A percentile compares a stretch with the other conserved stretches of the same genome.
Evolutionary conservation across 2,888 invertebrate genomes (phyloP).

Genomic region (Myathropa florea): DNA sequence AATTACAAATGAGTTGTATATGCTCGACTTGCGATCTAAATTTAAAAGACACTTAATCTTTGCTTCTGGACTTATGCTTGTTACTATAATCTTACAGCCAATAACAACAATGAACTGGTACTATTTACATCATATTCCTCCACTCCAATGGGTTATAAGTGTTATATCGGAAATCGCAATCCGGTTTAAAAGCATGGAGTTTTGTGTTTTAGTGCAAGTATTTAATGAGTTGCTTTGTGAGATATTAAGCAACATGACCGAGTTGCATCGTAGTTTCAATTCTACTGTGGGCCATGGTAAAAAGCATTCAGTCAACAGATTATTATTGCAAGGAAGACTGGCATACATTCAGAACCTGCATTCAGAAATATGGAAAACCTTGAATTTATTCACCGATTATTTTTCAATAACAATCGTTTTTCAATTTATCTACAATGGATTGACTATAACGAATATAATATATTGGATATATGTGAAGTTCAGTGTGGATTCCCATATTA

Average conservation of each 20-base stretch:
- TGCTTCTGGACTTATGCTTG: conserved; percentile 30
- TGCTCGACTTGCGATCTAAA: not conserved
- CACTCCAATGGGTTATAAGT: conserved; percentile 15
- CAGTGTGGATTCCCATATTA: not conserved
- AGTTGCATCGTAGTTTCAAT: conserved; percentile 20
- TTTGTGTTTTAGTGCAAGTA: conserved; percentile 53
- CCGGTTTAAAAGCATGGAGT: conserved; percentile 52
- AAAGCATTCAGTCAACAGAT: not conserved
- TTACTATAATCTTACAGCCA: conserved; percentile 30
- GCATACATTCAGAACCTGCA: conserved; percentile 42
- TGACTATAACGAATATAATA: conserved; percentile 44
- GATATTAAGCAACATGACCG: not conserved
- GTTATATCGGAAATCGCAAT: conserved; percentile 25
- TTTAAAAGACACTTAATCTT: conserved; percentile 35
- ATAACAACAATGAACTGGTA: not conserved
- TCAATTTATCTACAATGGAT: conserved; percentile 45
- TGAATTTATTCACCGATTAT: conserved; percentile 44
- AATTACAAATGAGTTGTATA: conserved; percentile 23
- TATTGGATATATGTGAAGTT: conserved; percentile 51
- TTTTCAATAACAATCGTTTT: conserved; percentile 41
- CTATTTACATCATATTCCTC: not conserved
- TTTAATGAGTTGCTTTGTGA: conserved; percentile 46
- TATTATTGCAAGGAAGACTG: conserved; percentile 25
- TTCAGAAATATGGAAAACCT: conserved; percentile 44
- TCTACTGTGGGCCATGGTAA: not conserved